Conservation (phyloP, 2,113 vertebrate species). For the Cebus imitator region DNA sequence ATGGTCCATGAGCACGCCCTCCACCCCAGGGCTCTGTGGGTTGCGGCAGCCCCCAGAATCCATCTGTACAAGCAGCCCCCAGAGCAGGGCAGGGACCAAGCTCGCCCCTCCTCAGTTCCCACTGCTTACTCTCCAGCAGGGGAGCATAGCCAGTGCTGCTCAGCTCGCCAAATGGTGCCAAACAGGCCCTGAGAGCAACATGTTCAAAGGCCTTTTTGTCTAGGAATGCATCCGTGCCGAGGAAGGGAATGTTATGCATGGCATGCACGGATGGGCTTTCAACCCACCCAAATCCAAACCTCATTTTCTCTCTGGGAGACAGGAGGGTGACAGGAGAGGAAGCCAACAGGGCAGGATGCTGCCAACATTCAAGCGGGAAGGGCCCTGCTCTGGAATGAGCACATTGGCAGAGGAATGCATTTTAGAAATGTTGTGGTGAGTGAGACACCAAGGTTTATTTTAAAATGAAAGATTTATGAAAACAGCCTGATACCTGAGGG, state of each 20-base stretch:
- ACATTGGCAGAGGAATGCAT: constrained; percentile 38
- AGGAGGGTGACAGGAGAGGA: constrained; percentile 56
- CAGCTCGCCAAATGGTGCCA: constrained; percentile 7
- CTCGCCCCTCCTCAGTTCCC: neutral
- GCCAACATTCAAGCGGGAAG: constrained; percentile 60
- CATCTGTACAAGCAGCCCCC: neutral
- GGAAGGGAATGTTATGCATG: constrained; percentile 53
- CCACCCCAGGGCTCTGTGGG: neutral
- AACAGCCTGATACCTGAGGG: constrained; percentile 15
- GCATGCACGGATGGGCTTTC: constrained; percentile 55
- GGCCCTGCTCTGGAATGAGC: constrained; percentile 61
- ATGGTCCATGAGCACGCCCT: neutral
- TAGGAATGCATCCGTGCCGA: constrained; percentile 2
- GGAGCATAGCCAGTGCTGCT: neutral
- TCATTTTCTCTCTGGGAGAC: constrained; percentile 63
- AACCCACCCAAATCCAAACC: constrained; percentile 56
- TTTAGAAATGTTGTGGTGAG: constrained; percentile 58
- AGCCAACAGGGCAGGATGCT: constrained; percentile 6
- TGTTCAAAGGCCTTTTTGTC: constrained; percentile 60
- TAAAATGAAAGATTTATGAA: constrained; percentile 58
- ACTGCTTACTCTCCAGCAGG: neutral
- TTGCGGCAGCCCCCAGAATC: neutral
- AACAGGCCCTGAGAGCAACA: neutral
- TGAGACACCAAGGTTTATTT: constrained; percentile 44
- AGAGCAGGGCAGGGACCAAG: neutral